Conservation (phyloP, 2,113 vertebrate species). For the Desmodus rotundus region DNA sequence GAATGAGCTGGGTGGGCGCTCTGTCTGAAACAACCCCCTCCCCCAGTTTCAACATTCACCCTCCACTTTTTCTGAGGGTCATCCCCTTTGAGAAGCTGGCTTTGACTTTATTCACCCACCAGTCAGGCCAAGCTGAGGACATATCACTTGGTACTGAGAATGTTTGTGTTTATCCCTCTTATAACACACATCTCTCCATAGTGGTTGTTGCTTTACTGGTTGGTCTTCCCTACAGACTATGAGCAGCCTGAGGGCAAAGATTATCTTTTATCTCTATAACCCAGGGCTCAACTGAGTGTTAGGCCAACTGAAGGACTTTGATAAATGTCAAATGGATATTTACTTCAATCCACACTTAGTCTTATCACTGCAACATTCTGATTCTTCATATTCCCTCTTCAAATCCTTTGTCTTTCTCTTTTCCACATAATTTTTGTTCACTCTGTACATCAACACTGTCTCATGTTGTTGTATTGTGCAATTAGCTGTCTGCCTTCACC, state of each 20-base stretch:
- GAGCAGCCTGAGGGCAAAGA: not conserved
- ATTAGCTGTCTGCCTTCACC: not conserved
- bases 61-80: accelerated
- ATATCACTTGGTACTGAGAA: not conserved
- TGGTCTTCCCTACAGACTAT: not conserved
- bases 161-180: not conserved
- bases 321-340: not conserved
- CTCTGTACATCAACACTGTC: not conserved
- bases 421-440: not conserved
- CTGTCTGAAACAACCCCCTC: not conserved
- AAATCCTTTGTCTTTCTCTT: not conserved
- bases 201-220: not conserved
- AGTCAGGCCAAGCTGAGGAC: not conserved
- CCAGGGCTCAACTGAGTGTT: not conserved
- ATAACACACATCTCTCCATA: not conserved
- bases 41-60: not conserved
- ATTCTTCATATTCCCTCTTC: not conserved
- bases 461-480: not conserved
- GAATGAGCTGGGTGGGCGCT: not conserved
- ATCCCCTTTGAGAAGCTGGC: not conserved
- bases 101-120: not conserved
- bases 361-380: not conserved
- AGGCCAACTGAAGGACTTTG: not conserved
- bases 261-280: not conserved
- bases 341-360: not conserved